These are phyloP conservation scores for Dendronephthya gigantea DNA, from an alignment of 64 coral and sea anemone species.

Conservation along the genomic window DNA sequence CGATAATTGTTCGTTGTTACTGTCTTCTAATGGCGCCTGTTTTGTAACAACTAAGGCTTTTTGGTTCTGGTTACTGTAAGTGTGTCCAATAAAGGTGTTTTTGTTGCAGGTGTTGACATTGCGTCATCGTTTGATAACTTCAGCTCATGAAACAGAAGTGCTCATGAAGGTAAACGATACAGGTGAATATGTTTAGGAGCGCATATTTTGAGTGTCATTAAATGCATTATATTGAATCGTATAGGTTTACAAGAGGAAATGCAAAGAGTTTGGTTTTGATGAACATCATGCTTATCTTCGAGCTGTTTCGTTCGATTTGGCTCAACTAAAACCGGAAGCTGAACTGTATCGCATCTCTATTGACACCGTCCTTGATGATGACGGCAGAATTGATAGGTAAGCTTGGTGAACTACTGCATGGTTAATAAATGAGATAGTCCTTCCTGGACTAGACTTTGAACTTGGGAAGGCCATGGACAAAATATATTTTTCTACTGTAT, in stretches of 20 bases:
- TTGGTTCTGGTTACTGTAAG: no score
- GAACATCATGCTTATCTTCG: conserved; percentile 84
- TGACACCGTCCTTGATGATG: conserved; percentile 62
- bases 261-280: conserved; percentile 90
- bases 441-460: no score
- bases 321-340: conserved; percentile 68
- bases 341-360: conserved; percentile 57
- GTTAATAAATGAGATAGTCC: no score
- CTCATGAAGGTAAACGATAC: conserved; percentile 65
- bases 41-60: no score
- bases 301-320: conserved; percentile 84
- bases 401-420: background rate
- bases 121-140: conserved; percentile 72
- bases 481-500: no score
- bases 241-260: conserved; percentile 51
- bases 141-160: conserved; percentile 71
- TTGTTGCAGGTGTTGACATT: conserved; percentile 64
- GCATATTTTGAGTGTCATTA: background rate
- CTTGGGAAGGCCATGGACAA: no score
- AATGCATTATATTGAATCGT: background rate
- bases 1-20: no score
- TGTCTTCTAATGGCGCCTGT: no score
- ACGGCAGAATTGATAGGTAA: conserved; percentile 89
- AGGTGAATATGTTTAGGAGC: no score
- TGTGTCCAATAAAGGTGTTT: background rate